phyloP scores from a whole-genome alignment of 2,113 vertebrate species.

The Pangasianodon hypophthalmus region DNA sequence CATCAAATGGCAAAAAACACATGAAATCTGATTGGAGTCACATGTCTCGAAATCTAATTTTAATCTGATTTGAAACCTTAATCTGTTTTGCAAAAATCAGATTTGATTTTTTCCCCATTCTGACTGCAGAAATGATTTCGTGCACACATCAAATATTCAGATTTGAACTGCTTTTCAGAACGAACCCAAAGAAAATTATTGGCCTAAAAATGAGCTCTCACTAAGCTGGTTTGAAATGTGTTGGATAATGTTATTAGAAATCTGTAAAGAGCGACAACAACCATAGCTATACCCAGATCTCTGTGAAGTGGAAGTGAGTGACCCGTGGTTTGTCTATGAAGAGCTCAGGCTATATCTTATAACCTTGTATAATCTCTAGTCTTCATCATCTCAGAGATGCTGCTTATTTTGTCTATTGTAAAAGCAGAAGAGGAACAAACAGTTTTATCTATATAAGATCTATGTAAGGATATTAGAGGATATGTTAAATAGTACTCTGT shows the following conservation, averaged over 20 bases:
- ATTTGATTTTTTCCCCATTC: not conserved
- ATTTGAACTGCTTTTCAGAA: not conserved
- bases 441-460: not conserved
- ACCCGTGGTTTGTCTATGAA: not conserved
- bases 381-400: not conserved
- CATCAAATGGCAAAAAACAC: not conserved
- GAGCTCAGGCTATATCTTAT: not conserved
- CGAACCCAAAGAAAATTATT: not conserved
- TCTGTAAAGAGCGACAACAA: not conserved
- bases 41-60: conserved; percentile 1
- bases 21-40: not conserved
- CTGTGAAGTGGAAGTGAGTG: not conserved
- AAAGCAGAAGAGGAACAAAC: not conserved
- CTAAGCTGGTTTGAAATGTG: not conserved
- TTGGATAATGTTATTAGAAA: not conserved
- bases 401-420: not conserved
- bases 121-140: not conserved
- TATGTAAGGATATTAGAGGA: not conserved
- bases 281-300: not conserved
- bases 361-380: not conserved
- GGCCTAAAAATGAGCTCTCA: not conserved
- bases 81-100: not conserved
- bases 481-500: not conserved
- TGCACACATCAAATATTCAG: not conserved
- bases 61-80: conserved; percentile 19